Evolutionary conservation across 2,888 invertebrate species (phyloP).

Genomic region (Plebejus melissa): DNA sequence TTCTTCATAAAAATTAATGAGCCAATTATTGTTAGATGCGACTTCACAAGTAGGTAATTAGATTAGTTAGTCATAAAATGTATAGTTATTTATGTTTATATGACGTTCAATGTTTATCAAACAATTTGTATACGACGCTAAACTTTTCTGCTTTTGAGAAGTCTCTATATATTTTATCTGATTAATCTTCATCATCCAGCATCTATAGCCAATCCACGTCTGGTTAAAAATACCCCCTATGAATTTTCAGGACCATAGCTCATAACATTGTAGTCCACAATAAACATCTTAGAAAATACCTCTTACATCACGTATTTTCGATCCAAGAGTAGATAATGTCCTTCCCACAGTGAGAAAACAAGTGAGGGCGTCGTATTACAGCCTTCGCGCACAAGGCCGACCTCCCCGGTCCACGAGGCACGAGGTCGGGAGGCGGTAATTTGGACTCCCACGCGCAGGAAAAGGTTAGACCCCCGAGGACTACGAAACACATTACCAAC

Average conservation of each 20-base stretch:
- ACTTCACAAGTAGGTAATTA: background rate
- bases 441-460: background rate
- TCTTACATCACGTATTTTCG: no score
- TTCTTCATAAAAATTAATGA: background rate
- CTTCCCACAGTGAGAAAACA: background rate
- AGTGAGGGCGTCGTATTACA: slow-evolving; percentile 3
- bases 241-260: no score
- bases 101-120: background rate
- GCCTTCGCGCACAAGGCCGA: background rate
- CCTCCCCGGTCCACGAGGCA: background rate
- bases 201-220: no score
- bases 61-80: background rate
- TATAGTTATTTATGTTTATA: background rate
- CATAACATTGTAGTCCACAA: no score
- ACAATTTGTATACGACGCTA: no score
- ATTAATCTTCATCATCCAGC: no score
- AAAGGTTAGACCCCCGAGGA: slow-evolving; percentile 8
- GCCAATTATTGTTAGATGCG: background rate
- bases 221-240: no score
- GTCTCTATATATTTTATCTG: no score
- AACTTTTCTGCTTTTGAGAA: no score
- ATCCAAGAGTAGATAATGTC: background rate
- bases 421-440: background rate
- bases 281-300: no score
- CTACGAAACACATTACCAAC: background rate